Percentiles rank a stretch among this genome's conserved stretches.
These are phyloP conservation scores for Polydrusus cervinus DNA, from an alignment of 2,888 invertebrate species.

Conservation along the genomic window DNA sequence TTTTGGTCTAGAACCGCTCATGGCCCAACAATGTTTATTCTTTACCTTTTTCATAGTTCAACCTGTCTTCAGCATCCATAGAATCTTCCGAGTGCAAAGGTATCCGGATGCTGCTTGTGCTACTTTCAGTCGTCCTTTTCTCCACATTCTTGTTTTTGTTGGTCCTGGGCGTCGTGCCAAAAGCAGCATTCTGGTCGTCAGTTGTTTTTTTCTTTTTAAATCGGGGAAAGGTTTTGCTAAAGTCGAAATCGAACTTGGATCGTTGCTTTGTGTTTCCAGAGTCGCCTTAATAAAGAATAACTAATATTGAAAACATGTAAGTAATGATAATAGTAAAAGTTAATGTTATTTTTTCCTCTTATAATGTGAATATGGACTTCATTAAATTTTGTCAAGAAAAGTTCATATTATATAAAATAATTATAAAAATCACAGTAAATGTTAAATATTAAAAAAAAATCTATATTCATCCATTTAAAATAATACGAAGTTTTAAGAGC, in stretches of 20 bases:
- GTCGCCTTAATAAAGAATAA: too few species aligned
- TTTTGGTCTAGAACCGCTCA: too few species aligned
- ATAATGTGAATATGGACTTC: too few species aligned
- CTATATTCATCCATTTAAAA: too few species aligned
- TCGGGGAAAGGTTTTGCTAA: constrained; percentile 83
- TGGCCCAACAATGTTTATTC: background rate
- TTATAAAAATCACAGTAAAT: too few species aligned
- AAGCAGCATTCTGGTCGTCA: constrained; percentile 66
- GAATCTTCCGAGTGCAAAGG: constrained; percentile 68
- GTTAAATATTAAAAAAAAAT: too few species aligned
- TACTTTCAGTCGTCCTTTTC: constrained; percentile 52
- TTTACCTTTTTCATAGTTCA: constrained; percentile 56
- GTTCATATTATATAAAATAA: too few species aligned
- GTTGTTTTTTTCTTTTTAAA: constrained; percentile 72
- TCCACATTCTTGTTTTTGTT: constrained; percentile 39
- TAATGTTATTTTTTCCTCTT: too few species aligned
- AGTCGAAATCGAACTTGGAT: constrained; percentile 79
- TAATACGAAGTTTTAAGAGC: too few species aligned
- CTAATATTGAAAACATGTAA: background rate
- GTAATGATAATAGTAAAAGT: too few species aligned
- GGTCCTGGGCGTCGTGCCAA: constrained; percentile 78
- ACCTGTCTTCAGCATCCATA: constrained; percentile 68
- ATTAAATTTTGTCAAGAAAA: too few species aligned
- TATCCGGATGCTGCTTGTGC: constrained; percentile 63
- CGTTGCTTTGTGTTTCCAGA: constrained; percentile 34